Conservation (phyloP, 2,113 vertebrate genomes). For the Tupaia tana region DNA sequence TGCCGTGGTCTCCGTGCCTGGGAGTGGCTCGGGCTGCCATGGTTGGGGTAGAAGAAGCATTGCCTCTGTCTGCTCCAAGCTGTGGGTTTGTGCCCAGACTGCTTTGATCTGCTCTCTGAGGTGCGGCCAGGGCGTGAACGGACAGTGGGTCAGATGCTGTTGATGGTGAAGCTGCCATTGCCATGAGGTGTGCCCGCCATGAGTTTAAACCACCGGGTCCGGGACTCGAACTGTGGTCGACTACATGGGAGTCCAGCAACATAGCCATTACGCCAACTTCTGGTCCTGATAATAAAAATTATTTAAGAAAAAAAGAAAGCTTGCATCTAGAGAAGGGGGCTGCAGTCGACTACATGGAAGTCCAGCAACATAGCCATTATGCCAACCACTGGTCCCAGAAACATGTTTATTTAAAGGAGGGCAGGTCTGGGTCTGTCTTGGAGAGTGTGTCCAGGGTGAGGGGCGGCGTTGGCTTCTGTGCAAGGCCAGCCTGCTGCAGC, state of each 20-base stretch:
- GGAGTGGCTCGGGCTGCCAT: too few species aligned
- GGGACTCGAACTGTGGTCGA: too few species aligned
- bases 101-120: background rate
- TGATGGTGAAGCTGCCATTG: background rate
- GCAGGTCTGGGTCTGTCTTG: background rate
- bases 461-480: background rate
- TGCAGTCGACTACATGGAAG: too few species aligned
- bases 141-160: background rate
- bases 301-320: too few species aligned
- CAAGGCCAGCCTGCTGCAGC: background rate
- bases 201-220: too few species aligned
- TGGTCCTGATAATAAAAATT: too few species aligned
- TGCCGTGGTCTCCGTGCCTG: too few species aligned
- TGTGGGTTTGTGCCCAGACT: background rate
- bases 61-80: accelerated
- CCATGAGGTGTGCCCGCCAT: background rate
- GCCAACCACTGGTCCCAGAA: too few species aligned
- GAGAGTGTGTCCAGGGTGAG: background rate
- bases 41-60: background rate
- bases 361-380: too few species aligned
- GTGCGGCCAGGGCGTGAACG: background rate
- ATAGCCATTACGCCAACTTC: too few species aligned
- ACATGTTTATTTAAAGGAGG: background rate
- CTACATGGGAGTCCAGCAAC: too few species aligned
- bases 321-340: too few species aligned